Evolutionary conservation across 2,113 vertebrate genomes (phyloP), one percentile per base, ranked within the genome.

Genomic region (Rhombomys opimus): DNA sequence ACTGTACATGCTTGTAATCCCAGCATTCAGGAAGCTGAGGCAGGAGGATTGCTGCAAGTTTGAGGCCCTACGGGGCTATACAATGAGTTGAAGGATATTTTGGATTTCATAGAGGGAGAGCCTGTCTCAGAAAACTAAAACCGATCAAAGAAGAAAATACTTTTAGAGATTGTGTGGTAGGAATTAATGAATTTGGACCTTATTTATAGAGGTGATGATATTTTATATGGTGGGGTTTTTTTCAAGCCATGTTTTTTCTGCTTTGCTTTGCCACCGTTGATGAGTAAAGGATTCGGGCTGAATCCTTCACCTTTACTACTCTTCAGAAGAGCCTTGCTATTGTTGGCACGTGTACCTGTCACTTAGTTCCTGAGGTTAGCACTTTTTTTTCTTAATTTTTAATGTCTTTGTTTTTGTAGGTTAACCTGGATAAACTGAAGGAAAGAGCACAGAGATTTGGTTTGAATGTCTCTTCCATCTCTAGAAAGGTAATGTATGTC

Each of bases 381-480:
- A 82, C 46, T 97, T 95, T 65, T 94, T 96, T 59, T 81, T 93
- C 87, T 93, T 76, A 4, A 82, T 95, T 90, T 91, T 96, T 30
- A 59, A 23, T 50, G 50, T 76, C 15, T 86, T n/a, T 11, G 0
- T 95, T 91, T 94, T 96, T 96, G 3, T 96, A 99, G 99, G 99
- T 99, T 88, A 99, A 98, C 93, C 95, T 99, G 46, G 99, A 99
- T 73, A 99, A 99, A 91, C 98, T 99, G 96, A 99, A 99, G 98
- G 99, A 99, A 96, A 99, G 99, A 95, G 99, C 99, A 50, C 99
- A 99, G 63, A 98, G 99, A 95, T 99, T 99, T 89, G 99, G 99
- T 77, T 96, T 99, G 98, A 99, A 99, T 46, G 99, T 99, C 67
- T 99, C 99, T 25, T 99, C 99, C 6, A 98, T 99, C 95, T 99